Evolutionary conservation across 1,140 invertebrate species (phyloP).

Genomic region (Bombus waltoni): DNA sequence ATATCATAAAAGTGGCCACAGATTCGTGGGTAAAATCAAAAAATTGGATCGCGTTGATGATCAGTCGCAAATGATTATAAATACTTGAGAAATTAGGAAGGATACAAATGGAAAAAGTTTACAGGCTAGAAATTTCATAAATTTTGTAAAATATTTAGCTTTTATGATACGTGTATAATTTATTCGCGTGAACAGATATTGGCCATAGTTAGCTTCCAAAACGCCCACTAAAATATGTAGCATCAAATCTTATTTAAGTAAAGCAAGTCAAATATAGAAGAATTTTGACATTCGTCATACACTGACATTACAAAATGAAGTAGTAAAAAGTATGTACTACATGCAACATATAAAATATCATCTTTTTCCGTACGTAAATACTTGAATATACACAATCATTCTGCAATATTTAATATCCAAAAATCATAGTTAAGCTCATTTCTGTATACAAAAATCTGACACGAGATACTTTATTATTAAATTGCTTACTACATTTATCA

Average conservation of each 20-base stretch:
- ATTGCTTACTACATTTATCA: background rate
- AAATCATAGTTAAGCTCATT: background rate
- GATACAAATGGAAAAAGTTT: conserved; percentile 1
- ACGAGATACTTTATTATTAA: background rate
- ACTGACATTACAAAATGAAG: background rate
- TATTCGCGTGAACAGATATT: conserved; percentile 23
- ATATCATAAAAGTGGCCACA: conserved; percentile 29
- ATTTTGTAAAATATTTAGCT: conserved; percentile 51
- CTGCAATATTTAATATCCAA: conserved; percentile 20
- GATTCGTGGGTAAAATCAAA: conserved; percentile 34
- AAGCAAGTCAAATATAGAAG: conserved; percentile 21
- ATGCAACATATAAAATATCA: background rate
- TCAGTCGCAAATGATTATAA: conserved; percentile 1
- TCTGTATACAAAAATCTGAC: conserved; percentile 13
- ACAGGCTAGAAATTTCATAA: conserved; percentile 49
- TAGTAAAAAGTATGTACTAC: background rate
- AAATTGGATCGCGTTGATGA: conserved; percentile 2
- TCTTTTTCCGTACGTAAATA: background rate
- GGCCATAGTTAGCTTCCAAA: background rate
- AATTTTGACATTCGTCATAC: background rate
- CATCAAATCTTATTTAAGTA: conserved; percentile 30
- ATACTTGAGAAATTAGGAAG: background rate
- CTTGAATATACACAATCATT: background rate
- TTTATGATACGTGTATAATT: conserved; percentile 35
- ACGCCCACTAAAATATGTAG: background rate